Evolutionary conservation across 2,797 vertebrate genomes (phyloP).

Genomic region (Microhierax caerulescens): DNA sequence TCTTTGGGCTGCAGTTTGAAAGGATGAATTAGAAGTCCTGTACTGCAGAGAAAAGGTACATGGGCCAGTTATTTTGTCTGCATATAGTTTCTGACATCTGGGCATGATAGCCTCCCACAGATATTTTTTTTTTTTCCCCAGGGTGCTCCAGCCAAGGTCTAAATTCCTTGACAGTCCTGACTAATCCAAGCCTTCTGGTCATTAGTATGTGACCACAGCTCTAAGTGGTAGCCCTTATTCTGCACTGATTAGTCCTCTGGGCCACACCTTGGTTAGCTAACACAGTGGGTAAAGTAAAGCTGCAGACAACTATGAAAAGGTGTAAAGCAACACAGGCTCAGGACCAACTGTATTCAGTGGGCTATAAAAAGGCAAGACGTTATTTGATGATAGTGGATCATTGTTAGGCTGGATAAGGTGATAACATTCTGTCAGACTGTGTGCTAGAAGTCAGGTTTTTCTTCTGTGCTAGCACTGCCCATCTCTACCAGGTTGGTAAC

Average conservation of each 20-base stretch:
- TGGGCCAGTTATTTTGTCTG: not conserved
- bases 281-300: not conserved
- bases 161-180: not conserved
- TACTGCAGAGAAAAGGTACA: not conserved
- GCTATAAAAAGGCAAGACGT: not conserved
- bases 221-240: not conserved
- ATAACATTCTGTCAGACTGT: not conserved
- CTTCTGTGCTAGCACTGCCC: not conserved
- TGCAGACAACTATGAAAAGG: not conserved
- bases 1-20: not conserved
- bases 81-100: not conserved
- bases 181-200: not conserved
- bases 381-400: not conserved
- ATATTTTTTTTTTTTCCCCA: not conserved
- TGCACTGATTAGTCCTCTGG: not conserved
- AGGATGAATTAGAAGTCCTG: not conserved
- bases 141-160: not conserved
- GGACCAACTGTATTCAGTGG: not conserved
- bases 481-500: not conserved
- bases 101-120: not conserved
- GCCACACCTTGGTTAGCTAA: not conserved
- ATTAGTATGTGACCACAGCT: not conserved
- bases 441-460: not conserved
- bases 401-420: not conserved
- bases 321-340: not conserved